Evolutionary conservation across 2,797 vertebrate genomes (phyloP).

Genomic region (Hylomyscus alleni): DNA sequence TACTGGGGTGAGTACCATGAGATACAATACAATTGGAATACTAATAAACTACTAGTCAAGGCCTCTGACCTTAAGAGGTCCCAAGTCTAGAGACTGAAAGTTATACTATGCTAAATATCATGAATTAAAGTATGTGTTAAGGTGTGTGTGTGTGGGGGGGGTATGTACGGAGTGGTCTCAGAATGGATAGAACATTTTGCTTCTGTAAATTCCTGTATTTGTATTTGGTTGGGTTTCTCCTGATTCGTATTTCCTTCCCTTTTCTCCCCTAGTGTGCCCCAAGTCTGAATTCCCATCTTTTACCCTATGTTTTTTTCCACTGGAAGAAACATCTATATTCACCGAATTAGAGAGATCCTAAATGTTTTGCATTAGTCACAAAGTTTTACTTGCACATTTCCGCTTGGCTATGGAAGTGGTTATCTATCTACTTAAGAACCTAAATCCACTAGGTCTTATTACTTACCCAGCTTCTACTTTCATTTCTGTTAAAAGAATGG

Average conservation of each 20-base stretch:
- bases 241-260: conserved; percentile 30
- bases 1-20: not conserved
- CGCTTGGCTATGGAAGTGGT: conserved; percentile 18
- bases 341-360: not conserved
- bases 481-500: conserved; percentile 62
- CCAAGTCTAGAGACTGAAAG: conserved; percentile 37
- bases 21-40: conserved; percentile 44
- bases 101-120: conserved; percentile 7
- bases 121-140: conserved; percentile 11
- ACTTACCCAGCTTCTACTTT: conserved; percentile 55
- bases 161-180: not conserved
- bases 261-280: conserved; percentile 15
- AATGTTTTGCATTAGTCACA: not conserved
- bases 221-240: conserved; percentile 11
- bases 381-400: conserved; percentile 44
- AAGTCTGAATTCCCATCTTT: conserved; percentile 51
- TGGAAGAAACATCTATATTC: conserved; percentile 28
- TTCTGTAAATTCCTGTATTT: not conserved
- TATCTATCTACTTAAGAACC: conserved; percentile 4
- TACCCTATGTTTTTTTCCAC: not conserved
- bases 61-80: conserved; percentile 44
- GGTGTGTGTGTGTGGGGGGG: not conserved
- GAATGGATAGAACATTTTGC: not conserved
- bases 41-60: conserved; percentile 35
- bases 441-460: conserved; percentile 45